Evolutionary conservation across 2,113 vertebrate species (phyloP).

Genomic region (Archocentrus centrarchus): DNA sequence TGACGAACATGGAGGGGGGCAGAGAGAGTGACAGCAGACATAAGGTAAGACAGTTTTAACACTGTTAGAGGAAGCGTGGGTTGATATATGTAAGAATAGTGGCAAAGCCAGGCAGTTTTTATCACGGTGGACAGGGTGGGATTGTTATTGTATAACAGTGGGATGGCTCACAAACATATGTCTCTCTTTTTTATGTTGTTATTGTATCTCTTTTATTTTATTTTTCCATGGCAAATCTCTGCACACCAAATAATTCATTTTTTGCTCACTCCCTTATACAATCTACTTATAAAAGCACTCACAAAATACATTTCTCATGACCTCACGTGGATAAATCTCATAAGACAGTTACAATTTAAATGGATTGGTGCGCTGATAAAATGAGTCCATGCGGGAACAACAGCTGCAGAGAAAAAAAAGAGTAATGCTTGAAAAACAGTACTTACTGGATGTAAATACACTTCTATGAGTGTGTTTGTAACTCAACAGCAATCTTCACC

Average conservation of each 20-base stretch:
- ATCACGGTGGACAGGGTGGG: background rate
- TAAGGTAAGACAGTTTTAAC: constrained; percentile 35
- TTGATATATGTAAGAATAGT: constrained; percentile 14
- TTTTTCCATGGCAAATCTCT: background rate
- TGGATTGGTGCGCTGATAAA: background rate
- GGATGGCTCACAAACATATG: background rate
- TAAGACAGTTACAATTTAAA: background rate
- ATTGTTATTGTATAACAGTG: background rate
- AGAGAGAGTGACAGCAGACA: constrained; percentile 52
- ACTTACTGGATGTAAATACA: background rate
- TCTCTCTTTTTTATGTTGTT: background rate
- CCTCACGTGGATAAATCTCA: background rate
- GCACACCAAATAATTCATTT: background rate
- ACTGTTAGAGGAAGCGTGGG: constrained; percentile 14
- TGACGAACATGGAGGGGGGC: constrained; percentile 39
- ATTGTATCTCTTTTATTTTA: background rate
- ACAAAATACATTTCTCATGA: background rate
- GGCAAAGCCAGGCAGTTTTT: background rate
- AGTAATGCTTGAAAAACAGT: background rate
- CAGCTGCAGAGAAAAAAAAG: background rate
- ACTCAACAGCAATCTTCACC: background rate
- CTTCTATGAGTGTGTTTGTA: background rate
- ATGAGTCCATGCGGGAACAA: background rate
- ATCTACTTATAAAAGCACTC: background rate
- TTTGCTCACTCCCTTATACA: background rate